Percentiles rank a stretch among this genome's conserved stretches.
Evolutionary conservation across 2,888 invertebrate species (phyloP).

Genomic region (Acleris emargana): DNA sequence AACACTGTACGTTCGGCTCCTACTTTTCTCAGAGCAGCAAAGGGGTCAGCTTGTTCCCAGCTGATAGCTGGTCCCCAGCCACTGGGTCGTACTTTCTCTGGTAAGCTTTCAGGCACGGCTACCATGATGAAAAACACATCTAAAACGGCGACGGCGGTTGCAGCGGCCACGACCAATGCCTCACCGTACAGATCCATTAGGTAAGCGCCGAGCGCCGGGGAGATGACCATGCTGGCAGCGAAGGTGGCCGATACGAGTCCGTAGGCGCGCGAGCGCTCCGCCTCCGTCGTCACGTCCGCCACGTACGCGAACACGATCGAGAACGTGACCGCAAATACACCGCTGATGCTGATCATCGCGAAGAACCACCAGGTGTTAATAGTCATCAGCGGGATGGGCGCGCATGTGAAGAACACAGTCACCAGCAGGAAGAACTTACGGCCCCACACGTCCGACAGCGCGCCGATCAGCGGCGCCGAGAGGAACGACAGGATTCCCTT

Average conservation of each 20-base stretch:
- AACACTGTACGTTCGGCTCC: constrained; percentile 97
- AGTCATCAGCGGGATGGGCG: constrained; percentile 99
- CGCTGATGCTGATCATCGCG: constrained; percentile 99
- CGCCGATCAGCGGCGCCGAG: constrained; percentile 98
- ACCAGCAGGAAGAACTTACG: constrained; percentile 98
- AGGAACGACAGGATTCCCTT: constrained; percentile 99
- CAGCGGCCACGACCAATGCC: constrained; percentile 95
- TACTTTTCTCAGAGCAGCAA: constrained; percentile 95
- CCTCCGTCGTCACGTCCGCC: constrained; percentile 99
- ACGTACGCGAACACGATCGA: constrained; percentile 99
- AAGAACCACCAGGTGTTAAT: constrained; percentile 99
- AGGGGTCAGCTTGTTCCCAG: constrained; percentile 99
- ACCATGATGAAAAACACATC: constrained; percentile 99
- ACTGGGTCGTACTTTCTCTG: constrained; percentile 92
- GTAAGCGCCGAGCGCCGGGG: constrained; percentile 97
- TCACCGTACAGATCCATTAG: constrained; percentile 93
- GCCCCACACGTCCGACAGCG: constrained; percentile 99
- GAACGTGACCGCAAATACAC: constrained; percentile 99
- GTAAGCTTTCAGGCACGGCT: constrained; percentile 98
- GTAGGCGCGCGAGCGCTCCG: constrained; percentile 97
- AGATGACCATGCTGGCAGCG: constrained; percentile 99
- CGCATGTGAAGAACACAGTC: constrained; percentile 99
- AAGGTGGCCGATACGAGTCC: constrained; percentile 99
- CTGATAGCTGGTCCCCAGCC: constrained; percentile 95
- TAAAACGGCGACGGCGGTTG: constrained; percentile 96